Base-by-base conservation (phyloP, 2,888 invertebrate genomes). In the Dasypolia templi region DNA sequence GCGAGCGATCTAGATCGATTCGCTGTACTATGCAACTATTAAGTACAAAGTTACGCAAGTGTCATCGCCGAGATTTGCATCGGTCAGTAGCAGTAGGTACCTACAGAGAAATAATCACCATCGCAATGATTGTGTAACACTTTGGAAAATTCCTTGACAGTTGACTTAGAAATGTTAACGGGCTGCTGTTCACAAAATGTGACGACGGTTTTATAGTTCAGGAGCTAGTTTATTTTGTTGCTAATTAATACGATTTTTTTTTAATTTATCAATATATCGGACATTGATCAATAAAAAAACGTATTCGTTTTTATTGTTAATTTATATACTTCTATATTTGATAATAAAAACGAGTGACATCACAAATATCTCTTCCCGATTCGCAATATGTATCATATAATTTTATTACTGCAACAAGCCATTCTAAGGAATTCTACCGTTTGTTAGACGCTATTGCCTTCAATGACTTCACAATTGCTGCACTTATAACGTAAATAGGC, bases 1-100 rank as follows among this genome's bases (percentile, higher is more conserved):
- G 85, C 84, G 85, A 82, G 85, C 87, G 89, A 89, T 89, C 85
- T 86, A 87, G 87, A 90, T 91, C 88, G 84, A 88, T 89, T 89
- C 81, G 86, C 35, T 79, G 76, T 83, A 81, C 86, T 82, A 75
- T 86, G 87, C 84, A 89, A 87, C 86, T 77, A 82, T 85, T 65
- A 83, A 82, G 86, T 79, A 87, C 86, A 77, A 85, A 77, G 85
- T 95, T 93, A 90, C 90, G 92, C 89, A 94, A 94, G 92, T 93
- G 93, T 93, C 94, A 93, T 91, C 93, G 92, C 89, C 91, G 91
- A 86, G 78, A 95, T 95, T 94, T 95, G 93, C 94, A 94, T 94
- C 77, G 66, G 72, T 61, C 17, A 35, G 35, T 58, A 12, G 32
- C 17, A 35, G 35, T 58, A 12, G 32, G 58, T 51, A 75, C 74